These are phyloP conservation scores for Drosophila longiperda DNA, from an alignment of 2,888 invertebrate species.

Conservation along the genomic window DNA sequence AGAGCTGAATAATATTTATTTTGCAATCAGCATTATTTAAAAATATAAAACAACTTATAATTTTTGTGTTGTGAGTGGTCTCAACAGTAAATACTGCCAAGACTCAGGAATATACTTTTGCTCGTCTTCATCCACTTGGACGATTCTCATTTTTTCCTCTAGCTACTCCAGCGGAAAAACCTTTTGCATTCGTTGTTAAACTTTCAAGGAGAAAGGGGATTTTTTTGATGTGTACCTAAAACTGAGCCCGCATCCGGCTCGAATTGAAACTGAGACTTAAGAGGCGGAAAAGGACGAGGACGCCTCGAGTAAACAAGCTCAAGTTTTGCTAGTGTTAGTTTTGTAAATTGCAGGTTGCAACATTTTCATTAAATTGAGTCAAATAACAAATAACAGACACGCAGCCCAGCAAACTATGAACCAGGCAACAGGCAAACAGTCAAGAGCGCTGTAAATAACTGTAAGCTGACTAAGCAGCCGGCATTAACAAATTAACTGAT, in stretches of 20 bases:
- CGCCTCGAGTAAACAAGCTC: slow-evolving; percentile 61
- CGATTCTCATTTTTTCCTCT: slow-evolving; percentile 4
- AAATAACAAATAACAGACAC: slow-evolving; percentile 61
- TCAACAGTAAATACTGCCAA: slow-evolving; percentile 23
- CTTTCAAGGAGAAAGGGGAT: slow-evolving; percentile 45
- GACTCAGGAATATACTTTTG: slow-evolving; percentile 9
- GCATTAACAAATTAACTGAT: slow-evolving; percentile 51
- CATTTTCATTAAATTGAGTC: slow-evolving; percentile 81
- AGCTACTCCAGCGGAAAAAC: slow-evolving; percentile 42
- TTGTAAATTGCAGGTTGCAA: slow-evolving; percentile 80
- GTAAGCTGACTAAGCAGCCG: slow-evolving; percentile 41
- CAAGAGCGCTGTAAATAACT: slow-evolving; percentile 56
- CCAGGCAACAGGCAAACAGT: slow-evolving; percentile 53
- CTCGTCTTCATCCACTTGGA: slow-evolving; percentile 32
- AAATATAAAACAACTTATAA: slow-evolving; percentile 6
- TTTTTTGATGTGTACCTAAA: slow-evolving; percentile 66
- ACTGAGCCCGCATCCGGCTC: slow-evolving; percentile 62
- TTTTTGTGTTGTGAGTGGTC: slow-evolving; percentile 9
- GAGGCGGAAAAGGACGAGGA: slow-evolving; percentile 12
- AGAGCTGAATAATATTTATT: background rate
- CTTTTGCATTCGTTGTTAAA: slow-evolving; percentile 65
- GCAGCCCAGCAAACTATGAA: slow-evolving; percentile 16
- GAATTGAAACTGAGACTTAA: slow-evolving; percentile 13
- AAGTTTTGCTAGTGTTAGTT: slow-evolving; percentile 68
- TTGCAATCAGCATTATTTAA: slow-evolving; percentile 21